phyloP scores from a whole-genome alignment of 1,140 invertebrate species.

The Mizuhopecten yessoensis region DNA sequence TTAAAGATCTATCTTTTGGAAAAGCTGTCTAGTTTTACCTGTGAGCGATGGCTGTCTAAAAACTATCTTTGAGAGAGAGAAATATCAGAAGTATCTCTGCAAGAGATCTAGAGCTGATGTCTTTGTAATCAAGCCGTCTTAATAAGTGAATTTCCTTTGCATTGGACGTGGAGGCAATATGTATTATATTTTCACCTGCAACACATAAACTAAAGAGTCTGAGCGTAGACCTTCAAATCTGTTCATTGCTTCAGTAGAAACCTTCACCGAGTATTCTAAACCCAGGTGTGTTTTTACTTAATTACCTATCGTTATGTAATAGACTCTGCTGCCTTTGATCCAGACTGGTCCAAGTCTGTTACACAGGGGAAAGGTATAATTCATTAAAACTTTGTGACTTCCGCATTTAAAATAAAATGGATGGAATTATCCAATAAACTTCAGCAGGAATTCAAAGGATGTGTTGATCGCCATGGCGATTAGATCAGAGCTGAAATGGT shows the following conservation, averaged over 20 bases:
- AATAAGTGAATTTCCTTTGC: no score
- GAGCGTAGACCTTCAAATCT: neutral
- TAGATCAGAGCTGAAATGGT: neutral
- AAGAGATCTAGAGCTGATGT: no score
- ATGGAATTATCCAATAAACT: conserved; percentile 24
- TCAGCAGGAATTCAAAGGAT: neutral
- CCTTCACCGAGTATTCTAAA: neutral
- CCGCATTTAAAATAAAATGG: neutral
- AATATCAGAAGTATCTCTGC: no score
- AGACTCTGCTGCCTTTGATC: neutral
- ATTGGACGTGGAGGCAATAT: neutral
- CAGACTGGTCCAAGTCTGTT: neutral
- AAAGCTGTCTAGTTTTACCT: no score
- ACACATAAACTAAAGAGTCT: neutral
- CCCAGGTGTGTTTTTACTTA: neutral
- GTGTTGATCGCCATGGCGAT: neutral
- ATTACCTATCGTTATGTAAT: neutral
- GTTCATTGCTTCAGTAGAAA: neutral
- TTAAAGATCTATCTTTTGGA: no score
- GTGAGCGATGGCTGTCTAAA: no score
- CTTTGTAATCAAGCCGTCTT: no score
- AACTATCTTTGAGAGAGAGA: no score
- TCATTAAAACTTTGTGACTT: conserved; percentile 21
- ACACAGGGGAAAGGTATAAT: neutral
- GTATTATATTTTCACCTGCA: neutral